These are phyloP conservation scores for Mythimna albipuncta DNA, from an alignment of 2,888 invertebrate species.

Conservation along the genomic window DNA sequence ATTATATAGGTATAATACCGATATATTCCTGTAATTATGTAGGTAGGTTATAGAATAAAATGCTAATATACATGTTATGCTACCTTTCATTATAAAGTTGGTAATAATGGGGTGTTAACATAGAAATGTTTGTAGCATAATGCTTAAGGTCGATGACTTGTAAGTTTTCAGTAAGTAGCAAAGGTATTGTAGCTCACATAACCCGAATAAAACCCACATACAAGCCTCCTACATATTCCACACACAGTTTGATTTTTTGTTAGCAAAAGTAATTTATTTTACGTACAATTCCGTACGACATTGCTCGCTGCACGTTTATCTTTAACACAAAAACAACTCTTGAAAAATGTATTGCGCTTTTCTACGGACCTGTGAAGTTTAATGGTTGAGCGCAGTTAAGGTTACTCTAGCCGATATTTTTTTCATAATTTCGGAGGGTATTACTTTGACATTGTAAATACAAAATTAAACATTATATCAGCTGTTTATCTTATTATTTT, in stretches of 20 bases:
- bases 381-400: slow-evolving; percentile 49
- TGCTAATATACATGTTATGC: neutral
- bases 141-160: slow-evolving; percentile 25
- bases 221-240: slow-evolving; percentile 25
- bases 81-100: slow-evolving; percentile 21
- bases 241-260: slow-evolving; percentile 49
- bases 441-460: too few relatives aligned
- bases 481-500: too few relatives aligned
- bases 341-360: slow-evolving; percentile 65
- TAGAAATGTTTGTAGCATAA: slow-evolving; percentile 21
- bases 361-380: slow-evolving; percentile 53
- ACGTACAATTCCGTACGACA: slow-evolving; percentile 58
- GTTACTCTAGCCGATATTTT: too few relatives aligned
- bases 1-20: neutral
- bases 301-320: slow-evolving; percentile 62
- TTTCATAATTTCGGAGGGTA: too few relatives aligned
- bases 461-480: too few relatives aligned
- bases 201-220: slow-evolving; percentile 17
- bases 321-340: slow-evolving; percentile 61
- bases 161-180: neutral
- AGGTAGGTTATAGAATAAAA: neutral
- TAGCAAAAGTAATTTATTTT: slow-evolving; percentile 56
- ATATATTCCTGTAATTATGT: slow-evolving; percentile 10
- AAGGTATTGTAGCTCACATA: neutral
- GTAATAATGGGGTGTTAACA: slow-evolving; percentile 18